Evolutionary conservation across 2,113 vertebrate species (phyloP), one percentile per base, ranked within the genome.

Genomic region (Poecile atricapillus): DNA sequence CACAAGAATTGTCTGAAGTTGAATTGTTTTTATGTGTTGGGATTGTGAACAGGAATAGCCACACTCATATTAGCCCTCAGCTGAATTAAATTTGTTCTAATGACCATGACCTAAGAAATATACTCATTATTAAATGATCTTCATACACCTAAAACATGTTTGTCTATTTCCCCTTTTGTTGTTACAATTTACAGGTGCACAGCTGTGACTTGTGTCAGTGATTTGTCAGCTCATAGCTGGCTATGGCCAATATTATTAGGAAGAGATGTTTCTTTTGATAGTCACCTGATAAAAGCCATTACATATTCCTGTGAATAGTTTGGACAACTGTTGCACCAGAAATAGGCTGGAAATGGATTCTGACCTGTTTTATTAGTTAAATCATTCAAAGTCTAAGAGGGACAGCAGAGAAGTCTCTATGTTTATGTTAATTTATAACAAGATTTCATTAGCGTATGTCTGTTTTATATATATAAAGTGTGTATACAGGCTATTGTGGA

Each of bases 291-390:
- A 52, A 2, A 22, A 60, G 6, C 11, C 15, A 12, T 52, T 56
- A 11, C 0, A 0, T 52, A 37, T 28, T 60, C n/a, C 37, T 11
- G 1, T 74, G 56, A 49, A 56, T 30, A 37, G 4, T 9, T 16
- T 30, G n/a, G 31, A 24, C 14, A 86, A 43, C 16, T 28, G 44
- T n/a, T 73, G 33, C 11, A 55, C 33, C 24, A 89, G 37, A 74
- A 58, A 16, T 30, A 56, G 33, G 24, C 46, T 87, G 33, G 41
- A 62, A 59, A 46, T 43, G 4, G 31, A 20, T 83, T 47, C 53
- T 27, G 35, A 43, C 41, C 50, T 53, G 2, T 46, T 46, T 43
- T 78, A 58, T 83, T 55, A 4, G 8, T 59, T 55, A 28, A 2
- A 23, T 1, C 2, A 33, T 15, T 64, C 35, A 49, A 83, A 55